Conservation (phyloP, 1,140 invertebrate genomes). For the Drosophila kohkoa region DNA sequence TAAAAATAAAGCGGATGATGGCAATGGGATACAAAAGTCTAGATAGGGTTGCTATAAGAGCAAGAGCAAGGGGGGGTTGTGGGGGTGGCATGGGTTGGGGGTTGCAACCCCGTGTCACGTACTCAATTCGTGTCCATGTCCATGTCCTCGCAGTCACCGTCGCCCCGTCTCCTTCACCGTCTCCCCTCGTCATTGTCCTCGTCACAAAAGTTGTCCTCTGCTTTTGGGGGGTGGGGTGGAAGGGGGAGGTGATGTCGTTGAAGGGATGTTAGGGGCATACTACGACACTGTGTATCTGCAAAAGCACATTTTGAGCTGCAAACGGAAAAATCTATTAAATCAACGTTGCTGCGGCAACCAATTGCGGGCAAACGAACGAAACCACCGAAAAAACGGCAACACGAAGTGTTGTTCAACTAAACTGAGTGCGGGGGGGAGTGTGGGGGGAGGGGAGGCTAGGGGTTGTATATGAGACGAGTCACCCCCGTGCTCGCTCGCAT, state of each 20-base stretch:
- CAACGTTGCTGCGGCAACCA: slow-evolving; percentile 84
- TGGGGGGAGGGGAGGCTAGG: not conserved
- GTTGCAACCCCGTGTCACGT: slow-evolving; percentile 9
- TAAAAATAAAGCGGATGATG: slow-evolving; percentile 29
- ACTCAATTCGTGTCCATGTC: slow-evolving; percentile 14
- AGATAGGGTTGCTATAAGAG: not conserved
- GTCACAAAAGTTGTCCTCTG: slow-evolving; percentile 28
- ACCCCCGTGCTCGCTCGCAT: slow-evolving; percentile 70
- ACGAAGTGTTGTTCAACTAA: slow-evolving; percentile 1
- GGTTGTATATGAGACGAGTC: slow-evolving; percentile 35
- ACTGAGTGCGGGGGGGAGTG: not conserved
- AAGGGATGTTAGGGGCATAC: too few species aligned
- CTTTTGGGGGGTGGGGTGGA: not conserved
- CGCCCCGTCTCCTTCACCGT: not conserved
- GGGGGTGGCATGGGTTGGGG: not conserved
- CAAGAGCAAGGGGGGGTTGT: too few species aligned
- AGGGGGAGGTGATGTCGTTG: not conserved
- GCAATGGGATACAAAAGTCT: slow-evolving; percentile 14
- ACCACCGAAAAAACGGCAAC: slow-evolving; percentile 67
- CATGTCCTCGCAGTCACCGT: not conserved
- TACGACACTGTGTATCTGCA: slow-evolving; percentile 59
- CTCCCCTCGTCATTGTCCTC: slow-evolving; percentile 35
- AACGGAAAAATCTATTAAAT: slow-evolving; percentile 84
- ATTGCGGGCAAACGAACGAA: slow-evolving; percentile 81
- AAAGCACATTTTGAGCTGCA: slow-evolving; percentile 71